Percentiles rank a stretch among this genome's conserved stretches.
Evolutionary conservation across 2,797 vertebrate genomes (phyloP).

Genomic region (Hippoglossus hippoglossus): DNA sequence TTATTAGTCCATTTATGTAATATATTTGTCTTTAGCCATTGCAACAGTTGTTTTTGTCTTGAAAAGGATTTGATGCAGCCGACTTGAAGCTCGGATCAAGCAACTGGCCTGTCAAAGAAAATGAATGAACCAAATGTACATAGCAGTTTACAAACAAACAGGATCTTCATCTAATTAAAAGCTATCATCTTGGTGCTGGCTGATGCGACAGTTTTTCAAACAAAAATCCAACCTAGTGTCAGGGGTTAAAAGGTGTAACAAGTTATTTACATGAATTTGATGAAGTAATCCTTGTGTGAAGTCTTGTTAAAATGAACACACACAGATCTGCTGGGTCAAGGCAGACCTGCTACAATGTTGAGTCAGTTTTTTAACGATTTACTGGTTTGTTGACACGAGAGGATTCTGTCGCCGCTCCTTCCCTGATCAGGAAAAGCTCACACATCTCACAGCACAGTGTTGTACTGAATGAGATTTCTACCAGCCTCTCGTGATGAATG

Average conservation of each 20-base stretch:
- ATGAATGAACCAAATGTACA: too few relatives aligned
- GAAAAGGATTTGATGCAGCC: too few relatives aligned
- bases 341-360: neutral
- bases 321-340: slow-evolving; percentile 2
- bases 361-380: neutral
- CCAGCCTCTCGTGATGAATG: slow-evolving; percentile 6
- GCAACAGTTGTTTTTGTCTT: too few relatives aligned
- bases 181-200: too few relatives aligned
- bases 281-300: neutral
- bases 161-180: too few relatives aligned
- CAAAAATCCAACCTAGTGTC: too few relatives aligned
- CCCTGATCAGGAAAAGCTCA: neutral
- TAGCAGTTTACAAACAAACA: too few relatives aligned
- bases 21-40: too few relatives aligned
- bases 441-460: neutral
- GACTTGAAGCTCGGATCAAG: too few relatives aligned
- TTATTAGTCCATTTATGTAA: too few relatives aligned
- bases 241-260: neutral
- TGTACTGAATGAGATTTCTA: neutral
- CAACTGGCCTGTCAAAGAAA: too few relatives aligned
- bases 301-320: neutral
- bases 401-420: neutral
- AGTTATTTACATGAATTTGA: neutral
- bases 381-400: neutral
- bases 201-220: too few relatives aligned